Base-by-base conservation (phyloP, 2,888 invertebrate species). In the Ophraella communa region DNA sequence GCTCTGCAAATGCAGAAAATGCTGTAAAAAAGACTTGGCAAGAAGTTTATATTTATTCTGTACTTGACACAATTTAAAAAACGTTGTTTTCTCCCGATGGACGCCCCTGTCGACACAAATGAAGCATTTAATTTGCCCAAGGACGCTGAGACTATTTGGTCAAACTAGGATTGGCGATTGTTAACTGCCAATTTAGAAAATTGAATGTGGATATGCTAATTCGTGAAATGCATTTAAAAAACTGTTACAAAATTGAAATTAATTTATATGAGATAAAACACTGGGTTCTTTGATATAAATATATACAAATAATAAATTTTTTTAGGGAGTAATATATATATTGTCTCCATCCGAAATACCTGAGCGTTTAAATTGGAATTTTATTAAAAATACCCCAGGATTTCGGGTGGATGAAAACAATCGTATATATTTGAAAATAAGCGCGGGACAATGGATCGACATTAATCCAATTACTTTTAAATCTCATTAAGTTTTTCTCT, bases 131-230 rank as follows among this genome's bases (percentile, higher is more conserved):
- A 62, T 65, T 62, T 42, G 44, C 24, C 27, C 35, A 51, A 49
- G 59, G 21, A 23, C 59, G 51, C 14, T 20, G 51, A 8, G 53
- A 53, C 55, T 63, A 63, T 63, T 58, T 58, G 58, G 47, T 63
- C 8, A 57, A 58, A 53, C 57, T 63, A 21, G 65, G 65, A 61
- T 65, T 59, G 65, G 30, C 64, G 53, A 65, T 65, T 65, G 65
- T 65, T 49, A 57, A 65, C 53, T 61, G 65, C 51, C 65, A 65
- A 65, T 65, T 65, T 65, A 65, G 49, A 51, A 65, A 65, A 65
- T 62, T 57, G 18, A 47, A 47, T 35, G 47, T 56, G 62, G 62
- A 65, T 65, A 65, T 61, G 65, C 54, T 65, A 65, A 65, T 65
- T 65, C 42, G 58, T 58, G 47, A 65, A 65, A 65, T 65, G 65